phyloP scores from a whole-genome alignment of 2,888 invertebrate species.

The Xestoiulus laeticollis region DNA sequence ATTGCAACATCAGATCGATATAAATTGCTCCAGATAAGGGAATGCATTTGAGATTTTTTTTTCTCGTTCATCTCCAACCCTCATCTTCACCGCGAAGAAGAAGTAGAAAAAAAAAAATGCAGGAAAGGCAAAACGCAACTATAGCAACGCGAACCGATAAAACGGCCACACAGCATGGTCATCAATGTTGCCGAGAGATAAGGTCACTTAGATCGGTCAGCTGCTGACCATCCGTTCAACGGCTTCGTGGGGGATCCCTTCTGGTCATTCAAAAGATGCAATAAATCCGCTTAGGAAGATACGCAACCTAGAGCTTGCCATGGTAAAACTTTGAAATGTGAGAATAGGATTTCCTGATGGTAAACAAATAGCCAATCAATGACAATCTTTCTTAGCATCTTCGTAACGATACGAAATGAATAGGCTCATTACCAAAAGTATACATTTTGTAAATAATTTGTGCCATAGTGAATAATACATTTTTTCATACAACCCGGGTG shows the following conservation, averaged over 20 bases:
- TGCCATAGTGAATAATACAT: too few species aligned
- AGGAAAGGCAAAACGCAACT: constrained; percentile 23
- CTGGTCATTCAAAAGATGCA: not conserved
- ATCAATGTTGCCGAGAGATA: constrained; percentile 19
- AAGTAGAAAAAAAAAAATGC: not conserved
- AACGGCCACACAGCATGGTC: constrained; percentile 11
- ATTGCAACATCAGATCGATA: not conserved
- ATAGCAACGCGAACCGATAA: constrained; percentile 11
- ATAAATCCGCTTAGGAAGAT: constrained; percentile 1
- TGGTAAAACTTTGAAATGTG: too few species aligned
- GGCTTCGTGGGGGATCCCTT: not conserved
- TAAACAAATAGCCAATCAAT: too few species aligned
- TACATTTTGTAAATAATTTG: too few species aligned
- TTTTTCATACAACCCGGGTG: too few species aligned
- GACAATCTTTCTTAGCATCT: too few species aligned
- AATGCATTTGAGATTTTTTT: constrained; percentile 25
- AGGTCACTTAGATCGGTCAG: constrained; percentile 21
- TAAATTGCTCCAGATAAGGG: constrained; percentile 37
- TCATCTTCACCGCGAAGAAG: not conserved
- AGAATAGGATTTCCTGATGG: too few species aligned
- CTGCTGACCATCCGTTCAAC: not conserved
- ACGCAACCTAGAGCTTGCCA: not conserved
- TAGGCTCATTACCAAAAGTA: too few species aligned
- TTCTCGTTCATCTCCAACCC: not conserved
- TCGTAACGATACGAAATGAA: too few species aligned